phyloP scores from a whole-genome alignment of 2,888 invertebrate species.

The Nineta flava region DNA sequence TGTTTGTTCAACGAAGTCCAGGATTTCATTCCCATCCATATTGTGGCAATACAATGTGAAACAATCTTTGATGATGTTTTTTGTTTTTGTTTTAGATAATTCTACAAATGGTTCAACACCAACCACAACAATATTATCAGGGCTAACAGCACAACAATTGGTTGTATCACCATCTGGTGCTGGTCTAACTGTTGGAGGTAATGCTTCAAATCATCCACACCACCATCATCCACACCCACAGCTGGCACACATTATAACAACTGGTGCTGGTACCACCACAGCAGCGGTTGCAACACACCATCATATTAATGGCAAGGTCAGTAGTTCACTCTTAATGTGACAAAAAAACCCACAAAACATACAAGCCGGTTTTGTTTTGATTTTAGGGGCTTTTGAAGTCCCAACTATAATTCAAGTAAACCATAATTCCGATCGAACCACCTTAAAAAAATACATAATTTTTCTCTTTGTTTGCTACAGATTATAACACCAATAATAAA shows the following conservation, averaged over 20 bases:
- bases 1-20: no score
- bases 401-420: no score
- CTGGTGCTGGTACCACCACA: conserved; percentile 24
- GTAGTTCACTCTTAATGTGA: no score
- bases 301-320: conserved; percentile 50
- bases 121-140: conserved; percentile 22
- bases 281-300: no score
- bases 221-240: conserved; percentile 14
- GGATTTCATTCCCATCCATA: no score
- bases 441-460: neutral
- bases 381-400: no score
- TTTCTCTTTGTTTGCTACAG: conserved; percentile 16
- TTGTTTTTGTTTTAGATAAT: neutral
- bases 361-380: no score
- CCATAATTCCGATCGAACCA: no score
- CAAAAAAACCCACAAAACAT: no score
- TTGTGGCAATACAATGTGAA: neutral
- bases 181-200: no score
- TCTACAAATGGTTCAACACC: conserved; percentile 24
- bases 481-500: conserved; percentile 39
- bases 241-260: conserved; percentile 43
- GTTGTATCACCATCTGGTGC: conserved; percentile 44
- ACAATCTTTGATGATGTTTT: neutral
- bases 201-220: no score
- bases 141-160: conserved; percentile 47